Conservation (phyloP, 2,888 invertebrate genomes). For the Stenotaenia linearis region DNA sequence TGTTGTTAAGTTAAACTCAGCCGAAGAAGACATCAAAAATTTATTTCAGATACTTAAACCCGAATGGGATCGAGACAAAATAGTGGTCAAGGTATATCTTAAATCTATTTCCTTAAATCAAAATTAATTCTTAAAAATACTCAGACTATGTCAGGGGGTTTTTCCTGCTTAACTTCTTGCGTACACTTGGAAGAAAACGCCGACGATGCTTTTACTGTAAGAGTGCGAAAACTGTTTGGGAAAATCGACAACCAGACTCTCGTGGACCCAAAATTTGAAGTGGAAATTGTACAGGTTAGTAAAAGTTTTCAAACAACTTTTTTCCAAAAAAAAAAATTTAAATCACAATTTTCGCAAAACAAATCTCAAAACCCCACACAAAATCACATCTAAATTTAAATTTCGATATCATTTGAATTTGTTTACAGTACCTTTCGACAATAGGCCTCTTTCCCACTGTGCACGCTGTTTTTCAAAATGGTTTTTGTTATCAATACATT, state of each 20-base stretch:
- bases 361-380: too few relatives aligned
- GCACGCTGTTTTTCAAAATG: not conserved
- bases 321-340: too few relatives aligned
- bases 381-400: too few relatives aligned
- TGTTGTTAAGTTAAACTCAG: not conserved
- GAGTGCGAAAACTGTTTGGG: not conserved
- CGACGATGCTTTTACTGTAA: not conserved
- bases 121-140: too few relatives aligned
- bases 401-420: not conserved
- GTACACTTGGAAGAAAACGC: not conserved
- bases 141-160: not conserved
- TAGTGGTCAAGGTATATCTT: not conserved
- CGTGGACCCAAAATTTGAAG: not conserved
- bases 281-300: not conserved
- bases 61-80: not conserved
- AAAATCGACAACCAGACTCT: not conserved
- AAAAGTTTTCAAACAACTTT: too few relatives aligned
- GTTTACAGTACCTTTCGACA: not conserved
- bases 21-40: not conserved
- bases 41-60: not conserved
- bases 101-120: too few relatives aligned
- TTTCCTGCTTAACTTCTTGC: not conserved
- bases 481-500: not conserved
- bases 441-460: not conserved
- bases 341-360: too few relatives aligned